Percentiles rank a stretch among this genome's conserved stretches.
phyloP scores from a whole-genome alignment of 1,140 invertebrate species.

The Heterodera schachtii region DNA sequence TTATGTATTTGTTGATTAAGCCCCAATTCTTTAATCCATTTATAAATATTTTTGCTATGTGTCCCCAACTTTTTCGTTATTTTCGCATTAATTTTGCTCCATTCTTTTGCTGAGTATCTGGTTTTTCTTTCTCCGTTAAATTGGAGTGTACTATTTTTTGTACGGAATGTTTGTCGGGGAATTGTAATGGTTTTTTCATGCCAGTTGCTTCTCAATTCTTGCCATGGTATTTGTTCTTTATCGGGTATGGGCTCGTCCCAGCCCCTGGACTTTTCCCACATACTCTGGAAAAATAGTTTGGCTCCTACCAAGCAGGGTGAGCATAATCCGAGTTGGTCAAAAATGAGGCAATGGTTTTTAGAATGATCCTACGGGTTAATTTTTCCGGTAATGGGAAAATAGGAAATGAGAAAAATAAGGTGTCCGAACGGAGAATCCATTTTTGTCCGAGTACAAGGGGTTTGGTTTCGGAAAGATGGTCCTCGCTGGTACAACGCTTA shows the following conservation, averaged over 20 bases:
- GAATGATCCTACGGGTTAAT: constrained; percentile 21
- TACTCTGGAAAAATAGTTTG: background rate
- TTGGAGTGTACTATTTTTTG: too few relatives aligned
- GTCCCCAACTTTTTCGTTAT: too few relatives aligned
- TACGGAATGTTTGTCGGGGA: too few relatives aligned
- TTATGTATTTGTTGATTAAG: too few relatives aligned
- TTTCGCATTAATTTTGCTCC: too few relatives aligned
- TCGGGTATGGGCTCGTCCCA: background rate
- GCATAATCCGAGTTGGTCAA: constrained; percentile 23
- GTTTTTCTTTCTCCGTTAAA: too few relatives aligned
- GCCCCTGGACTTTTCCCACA: background rate
- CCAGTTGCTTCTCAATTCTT: too few relatives aligned
- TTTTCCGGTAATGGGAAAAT: background rate
- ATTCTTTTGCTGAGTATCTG: too few relatives aligned
- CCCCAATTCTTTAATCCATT: too few relatives aligned
- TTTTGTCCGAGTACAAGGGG: constrained; percentile 19
- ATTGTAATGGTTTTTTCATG: too few relatives aligned
- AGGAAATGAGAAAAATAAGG: background rate
- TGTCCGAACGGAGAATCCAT: constrained; percentile 17
- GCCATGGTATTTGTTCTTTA: background rate
- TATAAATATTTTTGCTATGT: too few relatives aligned
- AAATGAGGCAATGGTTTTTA: constrained; percentile 17
- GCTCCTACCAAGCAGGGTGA: constrained; percentile 1
- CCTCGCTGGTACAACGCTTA: constrained; percentile 7
- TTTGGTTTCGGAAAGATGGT: background rate